Evolutionary conservation across 1,140 invertebrate species (phyloP), one percentile per base, ranked within the genome.

Genomic region (Aricia agestis): DNA sequence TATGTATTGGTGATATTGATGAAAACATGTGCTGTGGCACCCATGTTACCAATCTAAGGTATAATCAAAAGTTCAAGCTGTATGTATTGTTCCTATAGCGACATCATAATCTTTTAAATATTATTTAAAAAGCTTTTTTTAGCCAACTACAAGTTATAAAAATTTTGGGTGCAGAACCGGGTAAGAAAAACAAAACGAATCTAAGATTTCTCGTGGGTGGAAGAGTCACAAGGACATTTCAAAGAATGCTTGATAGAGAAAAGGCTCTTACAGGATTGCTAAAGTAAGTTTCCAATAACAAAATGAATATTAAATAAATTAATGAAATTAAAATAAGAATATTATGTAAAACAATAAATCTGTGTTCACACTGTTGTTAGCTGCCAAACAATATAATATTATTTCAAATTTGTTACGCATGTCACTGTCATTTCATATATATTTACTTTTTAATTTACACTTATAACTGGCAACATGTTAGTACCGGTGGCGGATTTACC

Each of bases 21-120:
- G 93, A 93, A 45, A 97, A 96, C 80, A 94, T 97, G 93, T 98
- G 97, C 85, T 98, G 97, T 91, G 97, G 97, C 19, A 98, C 97
- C 0, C 97, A 98, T 90, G 95, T 97, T 2, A 93, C 92, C 3
- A 97, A 96, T 89, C 87, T 97, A 42, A 93, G 92, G 91, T 92
- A 74, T 25, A 25, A 25, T 25, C 3, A 13, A 52, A 52, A 52
- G 45, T 52, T 52, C 41, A 13, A 5, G 6, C 36, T 36, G 36
- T 17, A 15, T 57, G 25, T 25, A 25, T 25, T 25, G 25, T 25
- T 25, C 25, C 1, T 25, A 25, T 17, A 57, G 52, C 15, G 5
- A 15, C 10, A 57, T 57, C 10, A 10, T 17, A 15, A 59, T 59
- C 4, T 59, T 18, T 6, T 1, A 11, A 4, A 59, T 59, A 59